A percentile compares a stretch with the other conserved stretches of the same genome.
Evolutionary conservation across 2,888 invertebrate genomes (phyloP).

Genomic region (Microdon myrmicae): DNA sequence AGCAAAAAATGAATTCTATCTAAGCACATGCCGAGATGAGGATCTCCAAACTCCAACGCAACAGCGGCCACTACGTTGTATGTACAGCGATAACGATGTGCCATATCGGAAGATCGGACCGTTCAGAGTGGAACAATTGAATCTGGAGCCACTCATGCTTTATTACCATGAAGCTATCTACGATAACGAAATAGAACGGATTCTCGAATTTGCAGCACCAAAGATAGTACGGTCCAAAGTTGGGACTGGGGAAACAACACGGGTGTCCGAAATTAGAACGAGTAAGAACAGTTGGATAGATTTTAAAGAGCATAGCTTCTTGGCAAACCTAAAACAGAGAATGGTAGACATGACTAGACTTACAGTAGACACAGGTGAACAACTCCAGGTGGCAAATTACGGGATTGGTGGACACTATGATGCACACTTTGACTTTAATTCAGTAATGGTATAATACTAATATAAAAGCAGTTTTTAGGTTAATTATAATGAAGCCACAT

Average conservation of each 20-base stretch:
- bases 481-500: not conserved
- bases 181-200: constrained; percentile 68
- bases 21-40: constrained; percentile 67
- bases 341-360: constrained; percentile 70
- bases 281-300: constrained; percentile 73
- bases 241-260: no score
- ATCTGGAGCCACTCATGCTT: constrained; percentile 67
- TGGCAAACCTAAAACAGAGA: constrained; percentile 63
- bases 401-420: constrained; percentile 78
- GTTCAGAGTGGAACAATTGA: constrained; percentile 67
- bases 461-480: not conserved
- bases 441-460: constrained; percentile 4
- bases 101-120: constrained; percentile 62
- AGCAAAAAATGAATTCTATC: not conserved
- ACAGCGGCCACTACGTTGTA: constrained; percentile 56
- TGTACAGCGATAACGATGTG: constrained; percentile 39
- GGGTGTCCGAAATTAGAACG: constrained; percentile 68
- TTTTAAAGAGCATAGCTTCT: not conserved
- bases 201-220: constrained; percentile 61
- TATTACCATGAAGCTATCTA: constrained; percentile 70
- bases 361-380: constrained; percentile 71
- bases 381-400: constrained; percentile 75
- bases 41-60: constrained; percentile 64
- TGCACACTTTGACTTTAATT: constrained; percentile 70
- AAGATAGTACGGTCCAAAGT: not conserved